phyloP scores from a whole-genome alignment of 2,797 vertebrate species.

The Oryzias sinensis region DNA sequence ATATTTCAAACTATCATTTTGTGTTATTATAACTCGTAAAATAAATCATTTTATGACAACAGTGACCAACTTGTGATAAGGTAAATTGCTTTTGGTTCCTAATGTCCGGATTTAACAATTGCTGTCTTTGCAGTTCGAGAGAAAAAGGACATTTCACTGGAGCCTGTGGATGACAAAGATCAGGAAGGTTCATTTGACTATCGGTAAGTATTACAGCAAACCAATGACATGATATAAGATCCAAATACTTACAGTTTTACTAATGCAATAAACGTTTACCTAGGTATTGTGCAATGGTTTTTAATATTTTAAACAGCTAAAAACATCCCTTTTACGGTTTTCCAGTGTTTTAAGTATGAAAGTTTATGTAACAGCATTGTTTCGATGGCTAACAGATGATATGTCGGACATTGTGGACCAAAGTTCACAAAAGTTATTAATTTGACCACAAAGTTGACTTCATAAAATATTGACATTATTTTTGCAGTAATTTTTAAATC shows the following conservation, averaged over 20 bases:
- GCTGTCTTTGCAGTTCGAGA: slow-evolving; percentile 82
- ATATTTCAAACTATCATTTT: not conserved
- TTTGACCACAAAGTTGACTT: too few relatives aligned
- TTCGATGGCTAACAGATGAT: too few relatives aligned
- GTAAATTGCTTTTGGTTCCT: too few relatives aligned
- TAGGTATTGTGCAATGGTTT: not conserved
- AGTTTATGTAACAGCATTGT: slow-evolving; percentile 2
- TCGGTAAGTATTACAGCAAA: slow-evolving; percentile 74
- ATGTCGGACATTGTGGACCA: too few relatives aligned
- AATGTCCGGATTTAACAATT: slow-evolving; percentile 3
- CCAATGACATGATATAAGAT: not conserved
- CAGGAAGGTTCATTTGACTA: slow-evolving; percentile 96
- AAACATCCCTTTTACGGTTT: not conserved
- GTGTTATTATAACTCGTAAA: not conserved
- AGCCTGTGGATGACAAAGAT: slow-evolving; percentile 88
- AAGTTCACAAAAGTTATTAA: too few relatives aligned
- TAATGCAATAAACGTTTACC: not conserved
- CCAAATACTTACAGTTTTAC: not conserved
- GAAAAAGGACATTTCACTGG: slow-evolving; percentile 90
- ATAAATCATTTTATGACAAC: not conserved
- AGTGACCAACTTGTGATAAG: too few relatives aligned
- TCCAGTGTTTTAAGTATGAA: not conserved
- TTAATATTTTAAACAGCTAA: not conserved
- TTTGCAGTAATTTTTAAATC: too few relatives aligned
- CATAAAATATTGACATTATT: too few relatives aligned